phyloP scores from a whole-genome alignment of 2,113 vertebrate genomes.

The Eublepharis macularius region DNA sequence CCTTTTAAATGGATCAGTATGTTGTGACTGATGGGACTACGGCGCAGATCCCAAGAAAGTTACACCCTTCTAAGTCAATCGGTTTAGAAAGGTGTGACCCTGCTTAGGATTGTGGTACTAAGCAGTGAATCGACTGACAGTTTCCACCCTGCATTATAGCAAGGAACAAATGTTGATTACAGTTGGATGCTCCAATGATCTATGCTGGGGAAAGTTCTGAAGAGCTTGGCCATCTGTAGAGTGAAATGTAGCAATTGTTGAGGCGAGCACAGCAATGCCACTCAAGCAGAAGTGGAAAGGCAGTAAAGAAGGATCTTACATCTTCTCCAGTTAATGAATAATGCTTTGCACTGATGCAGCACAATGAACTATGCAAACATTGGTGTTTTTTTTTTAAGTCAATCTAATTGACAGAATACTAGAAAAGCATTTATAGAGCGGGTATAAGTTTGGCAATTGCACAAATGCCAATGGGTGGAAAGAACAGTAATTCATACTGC shows the following conservation, averaged over 20 bases:
- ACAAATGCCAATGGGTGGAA: no score
- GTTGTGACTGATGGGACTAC: no score
- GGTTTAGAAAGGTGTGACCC: no score
- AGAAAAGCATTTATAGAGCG: neutral
- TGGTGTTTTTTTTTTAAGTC: no score
- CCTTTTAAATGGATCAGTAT: neutral
- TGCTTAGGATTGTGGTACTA: no score
- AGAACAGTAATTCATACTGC: no score
- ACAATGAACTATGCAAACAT: neutral
- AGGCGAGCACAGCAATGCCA: neutral
- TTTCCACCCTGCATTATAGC: neutral
- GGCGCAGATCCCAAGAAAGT: no score
- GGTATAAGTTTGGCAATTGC: no score
- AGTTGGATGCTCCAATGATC: neutral
- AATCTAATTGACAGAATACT: neutral
- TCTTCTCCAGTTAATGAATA: constrained; percentile 9
- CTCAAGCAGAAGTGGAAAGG: neutral
- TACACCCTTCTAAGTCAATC: no score
- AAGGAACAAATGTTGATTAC: neutral
- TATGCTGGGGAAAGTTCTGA: neutral
- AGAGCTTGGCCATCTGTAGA: neutral
- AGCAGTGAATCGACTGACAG: neutral
- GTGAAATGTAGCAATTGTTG: neutral
- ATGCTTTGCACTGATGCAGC: neutral
- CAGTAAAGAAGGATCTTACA: neutral